Conservation (phyloP, 2,888 invertebrate species). For the Campopleginae sp. region DNA sequence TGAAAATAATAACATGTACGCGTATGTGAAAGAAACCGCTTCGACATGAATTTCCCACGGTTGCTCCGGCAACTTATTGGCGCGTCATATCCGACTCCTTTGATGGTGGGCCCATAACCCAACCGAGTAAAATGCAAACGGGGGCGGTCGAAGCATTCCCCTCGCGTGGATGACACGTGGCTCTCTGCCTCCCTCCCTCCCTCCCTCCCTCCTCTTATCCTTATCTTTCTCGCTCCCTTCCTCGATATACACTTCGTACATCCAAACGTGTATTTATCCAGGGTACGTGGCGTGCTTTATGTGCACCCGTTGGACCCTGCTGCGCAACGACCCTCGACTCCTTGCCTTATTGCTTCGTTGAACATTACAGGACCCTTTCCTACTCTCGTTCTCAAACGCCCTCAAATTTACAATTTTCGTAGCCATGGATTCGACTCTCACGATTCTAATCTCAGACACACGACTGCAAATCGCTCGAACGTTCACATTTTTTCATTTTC, state of each 20-base stretch:
- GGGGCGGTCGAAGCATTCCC: slow-evolving; percentile 61
- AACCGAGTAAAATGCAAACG: slow-evolving; percentile 49
- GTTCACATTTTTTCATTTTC: background rate
- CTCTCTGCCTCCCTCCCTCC: slow-evolving; percentile 44
- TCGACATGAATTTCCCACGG: slow-evolving; percentile 67
- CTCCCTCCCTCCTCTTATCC: background rate
- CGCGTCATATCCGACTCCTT: slow-evolving; percentile 69
- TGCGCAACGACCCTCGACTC: slow-evolving; percentile 56
- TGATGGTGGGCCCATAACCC: slow-evolving; percentile 40
- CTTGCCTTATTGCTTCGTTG: slow-evolving; percentile 36
- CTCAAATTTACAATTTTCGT: slow-evolving; percentile 24
- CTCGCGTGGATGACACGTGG: slow-evolving; percentile 72
- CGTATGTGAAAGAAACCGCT: slow-evolving; percentile 6
- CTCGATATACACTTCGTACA: slow-evolving; percentile 9
- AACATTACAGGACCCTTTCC: slow-evolving; percentile 38
- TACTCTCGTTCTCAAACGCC: background rate
- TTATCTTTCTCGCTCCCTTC: slow-evolving; percentile 9
- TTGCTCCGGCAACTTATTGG: slow-evolving; percentile 54
- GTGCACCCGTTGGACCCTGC: slow-evolving; percentile 54
- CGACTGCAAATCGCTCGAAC: background rate
- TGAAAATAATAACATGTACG: slow-evolving; percentile 7
- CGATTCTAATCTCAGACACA: slow-evolving; percentile 18
- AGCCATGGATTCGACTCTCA: slow-evolving; percentile 11
- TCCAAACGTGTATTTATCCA: slow-evolving; percentile 20
- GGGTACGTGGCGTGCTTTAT: slow-evolving; percentile 34